Base-by-base conservation (phyloP, 2,888 invertebrate genomes). In the Eilema griseolum region DNA sequence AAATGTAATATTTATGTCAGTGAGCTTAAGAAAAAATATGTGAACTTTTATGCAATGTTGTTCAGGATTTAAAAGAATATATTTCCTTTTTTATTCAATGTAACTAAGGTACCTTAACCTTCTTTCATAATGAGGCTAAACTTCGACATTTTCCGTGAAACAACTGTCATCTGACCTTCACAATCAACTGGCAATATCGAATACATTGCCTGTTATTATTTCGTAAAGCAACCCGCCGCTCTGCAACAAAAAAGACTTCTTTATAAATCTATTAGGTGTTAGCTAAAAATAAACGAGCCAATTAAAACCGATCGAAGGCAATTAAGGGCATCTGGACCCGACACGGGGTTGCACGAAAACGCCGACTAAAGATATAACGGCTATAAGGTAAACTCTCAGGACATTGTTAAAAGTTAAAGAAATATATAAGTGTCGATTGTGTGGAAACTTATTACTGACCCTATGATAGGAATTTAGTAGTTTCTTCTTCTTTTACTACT, bases 301-400 rank as follows among this genome's bases (percentile, higher is more conserved):
- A 64, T 64, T 63, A 64, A 41, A 33, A 62, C 7, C 20, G 33
- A 67, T 62, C 16, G 61, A 31, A 52, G 46, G 24, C 61, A 67
- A 67, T 67, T 67, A 67, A 31, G 46, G 8, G 26, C 28, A 59
- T 37, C 28, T 59, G 24, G 41, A 69, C 10, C 31, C 20, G 37
- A 37, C 41, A 46, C 28, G 4, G 10, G 26, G 14, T 59, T 31
- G 41, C 26, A 31, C 5, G 61, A 67, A 61, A 67, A 52, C 20
- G 56, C n/a, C 23, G 41, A 66, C n/a, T 52, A 20, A 52, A 26
- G 26, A n/a, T 28, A 7, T 52, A n/a, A 31, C 28, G 24, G 24
- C 33, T 24, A 37, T 37, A 24, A 24, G 23, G 24, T 37, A 16
- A 61, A 37, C 14, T 61, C 37, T 33, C 31, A 41, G 20, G 46